Percentiles rank a stretch among this genome's conserved stretches.
These are phyloP conservation scores for Telmatherina bonti DNA, from an alignment of 2,797 vertebrate species.

Conservation along the genomic window DNA sequence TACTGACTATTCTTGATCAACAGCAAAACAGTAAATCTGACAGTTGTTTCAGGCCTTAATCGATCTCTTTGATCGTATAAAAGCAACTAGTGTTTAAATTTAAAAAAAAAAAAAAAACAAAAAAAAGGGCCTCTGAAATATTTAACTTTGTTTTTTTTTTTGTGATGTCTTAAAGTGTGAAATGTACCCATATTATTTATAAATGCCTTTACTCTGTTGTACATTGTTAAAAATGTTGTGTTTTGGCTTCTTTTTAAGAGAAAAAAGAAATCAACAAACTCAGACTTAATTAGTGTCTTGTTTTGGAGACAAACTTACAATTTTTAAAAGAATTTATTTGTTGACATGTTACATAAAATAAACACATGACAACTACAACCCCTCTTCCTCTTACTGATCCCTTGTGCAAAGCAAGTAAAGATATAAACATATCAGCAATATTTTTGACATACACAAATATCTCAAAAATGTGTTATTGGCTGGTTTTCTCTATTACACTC, in stretches of 20 bases:
- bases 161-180: conserved; percentile 81
- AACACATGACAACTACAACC: conserved; percentile 52
- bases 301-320: neutral
- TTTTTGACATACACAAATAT: conserved; percentile 56
- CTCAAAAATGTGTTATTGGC: conserved; percentile 52
- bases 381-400: conserved; percentile 41
- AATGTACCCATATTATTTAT: conserved; percentile 81
- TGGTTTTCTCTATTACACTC: conserved; percentile 22
- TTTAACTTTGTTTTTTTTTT: conserved; percentile 38
- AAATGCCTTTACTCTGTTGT: conserved; percentile 81
- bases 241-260: conserved; percentile 32
- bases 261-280: neutral
- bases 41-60: conserved; percentile 63
- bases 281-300: neutral
- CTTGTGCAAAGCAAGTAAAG: conserved; percentile 63
- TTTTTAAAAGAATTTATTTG: conserved; percentile 71
- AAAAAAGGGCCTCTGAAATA: conserved; percentile 63
- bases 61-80: conserved; percentile 68
- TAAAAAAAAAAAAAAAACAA: no score
- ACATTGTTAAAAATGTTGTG: conserved; percentile 71
- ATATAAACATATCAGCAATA: conserved; percentile 36
- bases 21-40: conserved; percentile 28
- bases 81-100: conserved; percentile 79
- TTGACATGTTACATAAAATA: conserved; percentile 51
- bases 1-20: conserved; percentile 37